Evolutionary conservation across 2,888 invertebrate species (phyloP).

Genomic region (Nemotelus pantherinus): DNA sequence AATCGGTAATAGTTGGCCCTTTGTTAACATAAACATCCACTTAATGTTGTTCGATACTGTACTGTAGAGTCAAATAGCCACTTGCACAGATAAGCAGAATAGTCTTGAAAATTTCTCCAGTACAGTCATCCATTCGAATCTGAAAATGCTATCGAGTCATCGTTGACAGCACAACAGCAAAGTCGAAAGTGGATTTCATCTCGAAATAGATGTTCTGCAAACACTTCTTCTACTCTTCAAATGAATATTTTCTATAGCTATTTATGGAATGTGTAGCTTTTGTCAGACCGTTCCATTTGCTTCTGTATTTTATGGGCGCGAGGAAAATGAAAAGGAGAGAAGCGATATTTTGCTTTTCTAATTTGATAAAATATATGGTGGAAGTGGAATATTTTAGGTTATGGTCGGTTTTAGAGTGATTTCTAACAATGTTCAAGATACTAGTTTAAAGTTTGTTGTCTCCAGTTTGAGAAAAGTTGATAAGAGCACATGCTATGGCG

Average conservation of each 20-base stretch:
- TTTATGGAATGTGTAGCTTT: neutral
- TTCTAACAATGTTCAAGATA: too few species aligned
- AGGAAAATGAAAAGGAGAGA: too few species aligned
- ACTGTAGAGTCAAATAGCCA: neutral
- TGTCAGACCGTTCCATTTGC: too few species aligned
- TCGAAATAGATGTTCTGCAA: neutral
- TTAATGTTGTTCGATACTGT: too few species aligned
- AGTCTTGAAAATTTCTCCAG: constrained; percentile 2
- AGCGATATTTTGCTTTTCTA: neutral
- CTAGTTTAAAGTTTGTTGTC: too few species aligned
- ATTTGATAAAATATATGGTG: neutral
- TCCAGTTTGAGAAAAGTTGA: too few species aligned
- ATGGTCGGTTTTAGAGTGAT: too few species aligned
- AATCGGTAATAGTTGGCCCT: too few species aligned
- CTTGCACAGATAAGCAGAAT: neutral
- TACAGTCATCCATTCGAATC: neutral
- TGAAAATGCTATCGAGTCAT: constrained; percentile 12
- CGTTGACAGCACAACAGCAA: constrained; percentile 6
- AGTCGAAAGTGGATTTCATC: constrained; percentile 8
- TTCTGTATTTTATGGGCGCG: neutral
- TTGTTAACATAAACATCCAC: too few species aligned
- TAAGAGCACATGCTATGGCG: too few species aligned
- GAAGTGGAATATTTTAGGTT: too few species aligned
- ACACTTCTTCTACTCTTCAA: constrained; percentile 1
- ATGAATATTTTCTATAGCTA: constrained; percentile 14